phyloP scores from a whole-genome alignment of 1,140 invertebrate species.

The Penaeus japonicus region DNA sequence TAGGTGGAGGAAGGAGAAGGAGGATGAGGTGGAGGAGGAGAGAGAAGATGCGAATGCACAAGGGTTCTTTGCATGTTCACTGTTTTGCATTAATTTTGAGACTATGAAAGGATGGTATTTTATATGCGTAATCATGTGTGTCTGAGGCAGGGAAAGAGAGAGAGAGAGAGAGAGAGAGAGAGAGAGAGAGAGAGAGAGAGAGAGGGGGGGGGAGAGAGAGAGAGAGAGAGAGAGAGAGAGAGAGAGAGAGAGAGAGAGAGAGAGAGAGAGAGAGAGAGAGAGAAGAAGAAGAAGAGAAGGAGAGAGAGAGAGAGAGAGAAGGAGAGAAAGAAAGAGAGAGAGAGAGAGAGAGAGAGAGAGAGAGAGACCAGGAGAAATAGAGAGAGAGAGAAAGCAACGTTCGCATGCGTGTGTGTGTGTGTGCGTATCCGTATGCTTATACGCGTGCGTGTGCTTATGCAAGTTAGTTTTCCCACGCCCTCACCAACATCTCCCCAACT shows the following conservation, averaged over 20 bases:
- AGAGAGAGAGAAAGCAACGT: not conserved
- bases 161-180: not conserved
- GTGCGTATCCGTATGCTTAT: not conserved
- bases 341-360: not conserved
- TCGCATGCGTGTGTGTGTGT: conserved; percentile 59
- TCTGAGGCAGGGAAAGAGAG: not conserved
- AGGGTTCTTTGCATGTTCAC: too few relatives aligned
- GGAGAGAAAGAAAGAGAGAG: conserved; percentile 12
- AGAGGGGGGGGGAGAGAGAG: not conserved
- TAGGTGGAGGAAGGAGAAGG: too few relatives aligned
- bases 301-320: not conserved
- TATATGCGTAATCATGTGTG: too few relatives aligned
- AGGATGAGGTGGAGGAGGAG: too few relatives aligned
- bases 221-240: not conserved
- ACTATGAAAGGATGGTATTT: too few relatives aligned
- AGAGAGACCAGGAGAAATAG: not conserved
- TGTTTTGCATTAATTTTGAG: not conserved
- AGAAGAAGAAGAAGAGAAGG: not conserved
- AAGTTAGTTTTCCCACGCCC: not conserved
- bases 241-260: not conserved
- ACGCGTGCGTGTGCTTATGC: not conserved
- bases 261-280: not conserved
- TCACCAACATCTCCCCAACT: not conserved
- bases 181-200: not conserved
- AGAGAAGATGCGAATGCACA: too few relatives aligned